Conservation (phyloP, 1,140 invertebrate species). For the Drosophila sp. region DNA sequence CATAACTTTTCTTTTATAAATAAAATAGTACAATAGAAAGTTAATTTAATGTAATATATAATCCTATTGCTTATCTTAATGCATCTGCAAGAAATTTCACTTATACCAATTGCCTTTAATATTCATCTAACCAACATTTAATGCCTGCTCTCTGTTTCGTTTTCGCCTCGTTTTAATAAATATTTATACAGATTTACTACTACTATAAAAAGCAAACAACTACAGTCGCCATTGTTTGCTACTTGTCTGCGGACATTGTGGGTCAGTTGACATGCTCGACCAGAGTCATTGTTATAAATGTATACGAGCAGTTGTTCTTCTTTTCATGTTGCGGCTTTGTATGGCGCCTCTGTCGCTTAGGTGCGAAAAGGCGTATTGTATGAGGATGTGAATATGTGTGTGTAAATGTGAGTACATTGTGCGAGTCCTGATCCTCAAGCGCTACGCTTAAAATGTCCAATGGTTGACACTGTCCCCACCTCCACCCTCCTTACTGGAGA, state of each 20-base stretch:
- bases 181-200: slow-evolving; percentile 37
- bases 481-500: neutral
- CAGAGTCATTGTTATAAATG: slow-evolving; percentile 49
- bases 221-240: slow-evolving; percentile 28
- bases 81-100: too few species aligned
- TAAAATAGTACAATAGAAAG: too few species aligned
- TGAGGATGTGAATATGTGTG: neutral
- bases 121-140: too few species aligned
- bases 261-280: slow-evolving; percentile 48
- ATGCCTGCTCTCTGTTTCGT: neutral
- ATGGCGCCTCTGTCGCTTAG: slow-evolving; percentile 45
- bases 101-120: neutral
- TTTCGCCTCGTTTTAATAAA: slow-evolving; percentile 50
- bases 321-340: slow-evolving; percentile 36
- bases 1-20: too few species aligned
- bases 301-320: slow-evolving; percentile 27
- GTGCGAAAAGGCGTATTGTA: slow-evolving; percentile 69
- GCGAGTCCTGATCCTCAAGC: slow-evolving; percentile 8
- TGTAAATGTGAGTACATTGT: slow-evolving; percentile 14
- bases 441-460: slow-evolving; percentile 55
- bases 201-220: neutral
- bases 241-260: slow-evolving; percentile 24
- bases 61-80: too few species aligned
- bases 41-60: too few species aligned
- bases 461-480: slow-evolving; percentile 29